A percentile compares a stretch with the other conserved stretches of the same genome.
These are phyloP conservation scores for Nineta flava DNA, from an alignment of 2,888 invertebrate species.

Conservation along the genomic window DNA sequence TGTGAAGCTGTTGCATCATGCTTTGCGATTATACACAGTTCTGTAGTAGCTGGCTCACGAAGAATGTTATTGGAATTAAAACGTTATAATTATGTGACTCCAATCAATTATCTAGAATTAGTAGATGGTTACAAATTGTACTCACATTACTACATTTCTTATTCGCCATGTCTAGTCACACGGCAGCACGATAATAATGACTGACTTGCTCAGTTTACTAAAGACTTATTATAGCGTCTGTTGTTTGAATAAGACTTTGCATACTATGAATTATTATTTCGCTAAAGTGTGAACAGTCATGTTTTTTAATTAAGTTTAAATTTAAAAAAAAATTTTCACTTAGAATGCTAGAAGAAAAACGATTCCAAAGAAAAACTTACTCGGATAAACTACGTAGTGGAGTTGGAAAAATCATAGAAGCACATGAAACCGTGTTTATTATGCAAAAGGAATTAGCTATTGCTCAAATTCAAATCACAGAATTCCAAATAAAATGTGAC, in stretches of 20 bases:
- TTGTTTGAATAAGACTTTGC: no score
- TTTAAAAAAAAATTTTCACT: constrained; percentile 2
- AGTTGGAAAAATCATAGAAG: constrained; percentile 75
- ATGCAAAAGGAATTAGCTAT: constrained; percentile 72
- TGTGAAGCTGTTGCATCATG: constrained; percentile 52
- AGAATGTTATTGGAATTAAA: constrained; percentile 64
- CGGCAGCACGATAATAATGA: constrained; percentile 12
- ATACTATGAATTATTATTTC: no score
- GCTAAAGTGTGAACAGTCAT: no score
- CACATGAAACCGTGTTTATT: constrained; percentile 59
- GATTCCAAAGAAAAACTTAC: constrained; percentile 49
- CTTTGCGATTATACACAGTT: constrained; percentile 70
- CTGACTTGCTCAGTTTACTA: constrained; percentile 11
- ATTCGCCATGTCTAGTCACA: no score
- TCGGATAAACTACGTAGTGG: constrained; percentile 72
- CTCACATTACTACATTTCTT: no score
- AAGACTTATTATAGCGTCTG: not conserved
- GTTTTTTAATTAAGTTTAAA: not conserved
- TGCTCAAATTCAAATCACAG: constrained; percentile 57
- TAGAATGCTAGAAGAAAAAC: constrained; percentile 57
- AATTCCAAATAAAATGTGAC: constrained; percentile 70
- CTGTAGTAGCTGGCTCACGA: constrained; percentile 55
- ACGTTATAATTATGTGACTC: constrained; percentile 74
- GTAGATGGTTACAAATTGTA: constrained; percentile 70
- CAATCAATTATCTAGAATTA: constrained; percentile 73